Base-by-base conservation (phyloP, 1,140 invertebrate species). In the Aricia agestis region DNA sequence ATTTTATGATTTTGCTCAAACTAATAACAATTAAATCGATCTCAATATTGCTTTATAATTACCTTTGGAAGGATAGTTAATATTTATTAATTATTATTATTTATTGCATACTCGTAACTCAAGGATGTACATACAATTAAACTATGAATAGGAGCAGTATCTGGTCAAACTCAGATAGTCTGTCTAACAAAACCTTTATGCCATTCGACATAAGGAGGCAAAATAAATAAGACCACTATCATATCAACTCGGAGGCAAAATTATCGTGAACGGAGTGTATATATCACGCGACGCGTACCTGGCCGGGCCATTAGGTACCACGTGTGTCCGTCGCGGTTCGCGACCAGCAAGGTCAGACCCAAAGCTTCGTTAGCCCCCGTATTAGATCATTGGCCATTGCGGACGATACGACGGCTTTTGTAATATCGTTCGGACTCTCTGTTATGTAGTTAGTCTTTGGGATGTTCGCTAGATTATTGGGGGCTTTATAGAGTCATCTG, bases 291-390 rank as follows among this genome's bases (percentile, higher is more conserved):
- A 19, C 59, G 59, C 19, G 19, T 18, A 63, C 59, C 59, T 63
- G 59, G 15, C 9, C 18, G 59, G 10, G 9, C 36, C 19, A 25
- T 63, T 11, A 19, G 59, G 7, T 25, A 19, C 59, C 59, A 69
- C 67, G 68, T 58, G 68, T 57, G 61, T 58, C 13, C 67, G 66
- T 25, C 65, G 67, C 61, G 45, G 11, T 11, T 15, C 45, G 25
- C 59, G 68, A 59, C 52, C 17, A 66, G 65, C 36, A 63, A 63
- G 59, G 59, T 63, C 59, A 63, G 10, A 10, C 19, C 59, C 18
- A 63, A 63, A 63, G 59, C 59, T 63, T 63, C 59, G 58, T 59
- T 4, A 17, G n/a, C 15, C 52, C n/a, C 52, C 52, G 17, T 15
- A 19, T 59, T 52, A 52, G 45, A 52, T 52, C 45, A 52, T 52